Conservation (phyloP, 2,888 invertebrate genomes). For the Ischnus inquisitorius region DNA sequence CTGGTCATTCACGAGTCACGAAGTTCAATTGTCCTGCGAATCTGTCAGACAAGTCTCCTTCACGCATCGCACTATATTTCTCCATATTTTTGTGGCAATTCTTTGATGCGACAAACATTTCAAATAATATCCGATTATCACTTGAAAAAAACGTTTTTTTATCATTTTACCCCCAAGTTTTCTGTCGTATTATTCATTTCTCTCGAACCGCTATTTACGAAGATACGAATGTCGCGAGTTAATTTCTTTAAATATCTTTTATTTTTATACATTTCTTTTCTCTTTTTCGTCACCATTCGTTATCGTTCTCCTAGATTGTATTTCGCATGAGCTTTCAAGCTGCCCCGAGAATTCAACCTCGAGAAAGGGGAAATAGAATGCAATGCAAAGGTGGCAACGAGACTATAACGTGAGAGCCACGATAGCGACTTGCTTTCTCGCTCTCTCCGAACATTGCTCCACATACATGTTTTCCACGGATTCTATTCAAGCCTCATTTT, state of each 20-base stretch:
- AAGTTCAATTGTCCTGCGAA: background rate
- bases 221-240: too few species aligned
- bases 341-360: background rate
- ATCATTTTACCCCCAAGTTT: too few species aligned
- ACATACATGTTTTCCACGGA: conserved; percentile 27
- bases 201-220: too few species aligned
- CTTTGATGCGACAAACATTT: background rate
- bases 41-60: background rate
- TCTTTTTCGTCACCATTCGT: too few species aligned
- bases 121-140: too few species aligned
- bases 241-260: background rate
- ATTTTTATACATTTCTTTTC: background rate
- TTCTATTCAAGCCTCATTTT: conserved; percentile 66
- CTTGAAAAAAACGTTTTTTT: too few species aligned
- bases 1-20: background rate
- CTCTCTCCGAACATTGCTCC: background rate
- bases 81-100: background rate
- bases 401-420: conserved; percentile 50
- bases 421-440: conserved; percentile 64
- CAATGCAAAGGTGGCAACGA: conserved; percentile 16
- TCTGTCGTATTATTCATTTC: too few species aligned
- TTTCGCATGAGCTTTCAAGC: background rate
- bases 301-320: background rate
- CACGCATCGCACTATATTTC: background rate
- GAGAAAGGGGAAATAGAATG: conserved; percentile 16